A percentile compares a stretch with the other conserved stretches of the same genome.
phyloP scores from a whole-genome alignment of 2,113 vertebrate genomes.

The Heloderma charlesbogerti region DNA sequence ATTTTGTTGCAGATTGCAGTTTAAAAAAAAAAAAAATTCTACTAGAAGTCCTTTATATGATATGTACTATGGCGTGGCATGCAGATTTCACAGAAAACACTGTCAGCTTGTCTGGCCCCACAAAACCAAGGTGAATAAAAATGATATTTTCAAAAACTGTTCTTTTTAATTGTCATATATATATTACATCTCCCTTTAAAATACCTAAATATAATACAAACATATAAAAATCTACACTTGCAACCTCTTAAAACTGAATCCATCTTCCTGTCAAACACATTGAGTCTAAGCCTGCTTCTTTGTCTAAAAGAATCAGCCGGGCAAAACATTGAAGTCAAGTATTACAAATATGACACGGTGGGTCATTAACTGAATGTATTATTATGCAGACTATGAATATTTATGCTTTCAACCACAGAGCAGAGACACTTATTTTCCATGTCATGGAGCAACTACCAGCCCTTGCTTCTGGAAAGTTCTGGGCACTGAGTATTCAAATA shows the following conservation, averaged over 20 bases:
- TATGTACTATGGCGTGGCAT: accelerated
- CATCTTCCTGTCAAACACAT: background rate
- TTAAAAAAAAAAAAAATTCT: background rate
- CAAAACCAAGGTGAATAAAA: background rate
- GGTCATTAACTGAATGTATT: background rate
- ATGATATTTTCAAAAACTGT: background rate
- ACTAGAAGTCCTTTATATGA: background rate
- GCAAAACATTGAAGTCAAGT: background rate
- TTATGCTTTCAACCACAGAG: background rate
- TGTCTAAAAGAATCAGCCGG: background rate
- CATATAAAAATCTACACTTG: no score
- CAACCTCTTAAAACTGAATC: background rate
- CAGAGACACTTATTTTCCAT: background rate
- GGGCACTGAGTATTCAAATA: background rate
- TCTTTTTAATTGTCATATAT: background rate
- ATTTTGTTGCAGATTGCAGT: background rate
- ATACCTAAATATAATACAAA: background rate
- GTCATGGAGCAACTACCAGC: background rate
- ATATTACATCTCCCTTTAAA: no score
- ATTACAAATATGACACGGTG: background rate
- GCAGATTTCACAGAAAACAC: background rate
- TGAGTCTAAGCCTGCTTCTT: background rate
- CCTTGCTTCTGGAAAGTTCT: background rate
- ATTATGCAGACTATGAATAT: background rate
- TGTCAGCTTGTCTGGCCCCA: background rate